These are phyloP conservation scores for Euura saliciscinereae DNA, from an alignment of 1,140 invertebrate genomes.

Conservation along the genomic window DNA sequence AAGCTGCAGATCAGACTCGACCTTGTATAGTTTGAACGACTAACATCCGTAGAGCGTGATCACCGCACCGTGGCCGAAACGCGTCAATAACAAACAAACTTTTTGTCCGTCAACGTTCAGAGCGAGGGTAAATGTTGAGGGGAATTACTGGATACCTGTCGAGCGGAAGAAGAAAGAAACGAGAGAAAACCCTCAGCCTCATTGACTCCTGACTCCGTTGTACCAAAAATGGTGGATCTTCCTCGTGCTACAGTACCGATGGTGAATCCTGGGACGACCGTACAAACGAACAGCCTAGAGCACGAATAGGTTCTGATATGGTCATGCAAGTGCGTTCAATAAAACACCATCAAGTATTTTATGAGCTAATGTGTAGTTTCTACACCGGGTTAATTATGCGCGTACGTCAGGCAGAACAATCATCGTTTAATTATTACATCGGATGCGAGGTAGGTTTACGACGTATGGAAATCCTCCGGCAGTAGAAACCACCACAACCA, in stretches of 20 bases:
- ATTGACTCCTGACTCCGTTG: conserved; percentile 10
- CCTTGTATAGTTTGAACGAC: background rate
- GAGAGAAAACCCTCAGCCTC: background rate
- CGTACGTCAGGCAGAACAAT: background rate
- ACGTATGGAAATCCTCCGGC: background rate
- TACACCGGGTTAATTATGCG: background rate
- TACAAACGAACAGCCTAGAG: background rate
- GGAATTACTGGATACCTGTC: background rate
- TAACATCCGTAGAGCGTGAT: conserved; percentile 4
- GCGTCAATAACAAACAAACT: conserved; percentile 15
- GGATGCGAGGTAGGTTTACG: background rate
- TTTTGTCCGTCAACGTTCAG: conserved; percentile 2
- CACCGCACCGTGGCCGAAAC: background rate
- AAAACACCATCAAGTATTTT: no score
- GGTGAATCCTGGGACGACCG: background rate
- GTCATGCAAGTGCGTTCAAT: no score
- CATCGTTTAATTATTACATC: conserved; percentile 7
- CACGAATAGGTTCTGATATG: no score
- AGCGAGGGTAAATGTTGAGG: background rate
- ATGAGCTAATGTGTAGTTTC: no score
- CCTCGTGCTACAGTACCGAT: background rate
- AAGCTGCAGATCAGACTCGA: background rate
- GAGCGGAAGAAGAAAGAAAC: background rate
- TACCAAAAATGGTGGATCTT: background rate
- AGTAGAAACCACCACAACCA: no score